Evolutionary conservation across 2,797 vertebrate genomes (phyloP), one percentile per base, ranked within the genome.

Genomic region (Phrynocephalus forsythii): DNA sequence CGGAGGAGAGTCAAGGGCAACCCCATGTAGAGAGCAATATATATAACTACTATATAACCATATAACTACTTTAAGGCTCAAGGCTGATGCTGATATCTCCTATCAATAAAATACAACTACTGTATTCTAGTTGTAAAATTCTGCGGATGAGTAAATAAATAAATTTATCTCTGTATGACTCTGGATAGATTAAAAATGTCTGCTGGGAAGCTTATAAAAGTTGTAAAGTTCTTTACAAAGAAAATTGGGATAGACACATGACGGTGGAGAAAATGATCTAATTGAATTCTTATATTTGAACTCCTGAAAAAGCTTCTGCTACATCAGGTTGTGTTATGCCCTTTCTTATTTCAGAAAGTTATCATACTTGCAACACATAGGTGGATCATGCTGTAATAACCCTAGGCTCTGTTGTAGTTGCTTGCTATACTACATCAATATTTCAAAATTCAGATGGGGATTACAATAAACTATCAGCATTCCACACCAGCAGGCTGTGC

Each of bases 151-250:
- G 20, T 63, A 20, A 63, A 63, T 63, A n/a, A 52, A 60, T 6
- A 91, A 87, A 84, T 71, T 30, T 90, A n/a, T 28, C 90, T 85
- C 94, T 91, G 91, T 86, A 92, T 92, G 52, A 81, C 86, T 91
- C 83, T 89, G 48, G 38, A 91, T 69, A 94, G 87, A 95, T 89
- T 60, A 93, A 94, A 95, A 95, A 89, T 56, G 52, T 94, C 90
- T 94, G 90, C 79, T 87, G 87, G 50, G 91, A 91, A 94, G 91
- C 30, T 68, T 86, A 79, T 84, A 92, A 90, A 95, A 95, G 87
- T 85, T 95, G 87, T 92, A 94, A 92, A 96, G 90, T 86, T 93
- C 26, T 92, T 63, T 63, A 20, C 93, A 93, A 87, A 91, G 50
- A 91, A 86, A 88, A 87, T 44, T 44, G 38, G 94, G 88, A 90